phyloP scores from a whole-genome alignment of 2,888 invertebrate species.

The Torymus texanus region DNA sequence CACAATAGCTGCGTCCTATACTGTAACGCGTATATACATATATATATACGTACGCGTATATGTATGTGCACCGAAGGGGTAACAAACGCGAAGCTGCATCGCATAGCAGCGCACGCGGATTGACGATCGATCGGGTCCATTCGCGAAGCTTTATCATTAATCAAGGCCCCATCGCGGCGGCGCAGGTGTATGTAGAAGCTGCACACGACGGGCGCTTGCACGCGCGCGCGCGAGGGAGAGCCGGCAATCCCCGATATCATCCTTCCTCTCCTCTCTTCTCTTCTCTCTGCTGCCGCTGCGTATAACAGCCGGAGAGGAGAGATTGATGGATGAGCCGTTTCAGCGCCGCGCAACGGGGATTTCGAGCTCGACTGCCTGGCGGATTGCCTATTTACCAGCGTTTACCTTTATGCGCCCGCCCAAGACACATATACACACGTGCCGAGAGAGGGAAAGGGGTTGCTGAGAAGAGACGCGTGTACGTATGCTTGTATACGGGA shows the following conservation, averaged over 20 bases:
- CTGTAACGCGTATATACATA: neutral
- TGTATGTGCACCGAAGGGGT: neutral
- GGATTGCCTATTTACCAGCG: slow-evolving; percentile 55
- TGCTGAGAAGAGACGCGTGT: neutral
- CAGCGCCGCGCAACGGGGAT: slow-evolving; percentile 33
- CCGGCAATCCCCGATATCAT: slow-evolving; percentile 36
- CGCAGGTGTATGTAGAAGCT: slow-evolving; percentile 62
- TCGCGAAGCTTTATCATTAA: slow-evolving; percentile 68
- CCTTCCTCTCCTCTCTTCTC: neutral
- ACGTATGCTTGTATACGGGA: neutral
- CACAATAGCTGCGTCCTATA: neutral
- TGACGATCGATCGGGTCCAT: slow-evolving; percentile 64
- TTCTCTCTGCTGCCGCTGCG: neutral
- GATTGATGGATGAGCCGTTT: slow-evolving; percentile 68
- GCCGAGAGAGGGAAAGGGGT: neutral
- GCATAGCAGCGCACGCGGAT: slow-evolving; percentile 49
- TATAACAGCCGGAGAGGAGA: slow-evolving; percentile 6
- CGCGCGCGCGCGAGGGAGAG: neutral
- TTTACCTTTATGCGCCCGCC: slow-evolving; percentile 43
- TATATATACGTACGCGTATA: no score
- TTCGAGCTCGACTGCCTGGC: slow-evolving; percentile 50
- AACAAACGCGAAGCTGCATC: slow-evolving; percentile 3
- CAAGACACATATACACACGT: no score
- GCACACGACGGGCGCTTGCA: slow-evolving; percentile 26
- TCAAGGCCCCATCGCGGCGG: slow-evolving; percentile 64